These are phyloP conservation scores for Siphonodentalium dalli DNA, from an alignment of 2,888 invertebrate species.

Conservation along the genomic window DNA sequence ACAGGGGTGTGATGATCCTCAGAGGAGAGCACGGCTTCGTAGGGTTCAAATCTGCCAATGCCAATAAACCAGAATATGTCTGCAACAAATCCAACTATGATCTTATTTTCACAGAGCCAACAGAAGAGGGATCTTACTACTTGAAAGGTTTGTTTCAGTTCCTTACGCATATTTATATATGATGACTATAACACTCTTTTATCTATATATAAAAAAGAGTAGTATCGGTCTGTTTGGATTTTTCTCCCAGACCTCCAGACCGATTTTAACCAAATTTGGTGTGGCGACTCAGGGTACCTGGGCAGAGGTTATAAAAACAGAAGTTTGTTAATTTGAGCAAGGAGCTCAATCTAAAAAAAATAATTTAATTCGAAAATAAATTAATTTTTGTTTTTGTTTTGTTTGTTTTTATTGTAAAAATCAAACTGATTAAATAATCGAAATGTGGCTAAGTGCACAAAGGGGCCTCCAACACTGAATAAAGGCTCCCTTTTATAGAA, in stretches of 20 bases:
- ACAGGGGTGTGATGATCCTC: constrained; percentile 87
- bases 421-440: too few relatives aligned
- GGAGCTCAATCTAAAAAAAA: too few relatives aligned
- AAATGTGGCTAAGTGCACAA: too few relatives aligned
- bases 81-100: constrained; percentile 96
- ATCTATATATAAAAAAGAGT: background rate
- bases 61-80: constrained; percentile 77
- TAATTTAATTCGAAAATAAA: background rate
- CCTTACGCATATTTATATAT: background rate
- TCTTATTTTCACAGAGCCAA: constrained; percentile 88
- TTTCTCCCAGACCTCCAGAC: too few relatives aligned
- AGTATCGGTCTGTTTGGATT: background rate
- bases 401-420: background rate
- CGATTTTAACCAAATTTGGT: too few relatives aligned
- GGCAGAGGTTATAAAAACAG: too few relatives aligned
- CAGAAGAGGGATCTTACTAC: constrained; percentile 82
- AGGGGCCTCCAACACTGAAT: too few relatives aligned
- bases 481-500: too few relatives aligned
- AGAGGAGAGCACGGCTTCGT: constrained; percentile 97
- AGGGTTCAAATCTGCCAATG: constrained; percentile 80
- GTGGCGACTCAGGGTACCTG: too few relatives aligned
- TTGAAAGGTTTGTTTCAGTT: constrained; percentile 78
- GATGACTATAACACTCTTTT: background rate
- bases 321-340: too few relatives aligned
- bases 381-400: too few relatives aligned